Evolutionary conservation across 2,888 invertebrate genomes (phyloP), one percentile per base, ranked within the genome.

Genomic region (Drosophila emarginata): DNA sequence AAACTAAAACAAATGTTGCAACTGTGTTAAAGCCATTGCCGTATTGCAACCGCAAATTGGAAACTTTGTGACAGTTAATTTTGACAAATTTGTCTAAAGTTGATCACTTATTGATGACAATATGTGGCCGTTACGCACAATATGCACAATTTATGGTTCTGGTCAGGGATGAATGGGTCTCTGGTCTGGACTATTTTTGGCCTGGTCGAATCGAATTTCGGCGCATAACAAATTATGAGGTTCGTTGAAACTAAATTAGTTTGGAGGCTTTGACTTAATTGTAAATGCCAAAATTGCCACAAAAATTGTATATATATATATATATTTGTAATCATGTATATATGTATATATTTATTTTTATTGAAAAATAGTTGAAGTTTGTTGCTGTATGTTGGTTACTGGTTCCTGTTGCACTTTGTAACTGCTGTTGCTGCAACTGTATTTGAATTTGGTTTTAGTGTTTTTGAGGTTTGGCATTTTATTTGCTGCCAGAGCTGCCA

Each of bases 221-320:
- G 28, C 45, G 74, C 79, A 87, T 87, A 83, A 85, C 86, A 79
- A 82, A 83, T 87, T 85, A 79, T 81, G 82, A 77, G 87, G 87
- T 79, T 67, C 39, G 64, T 50, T 45, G 67, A 9, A 45, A 65
- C 69, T 58, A 85, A 87, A 76, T 85, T 79, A 77, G 85, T 80
- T 87, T 74, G 53, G 58, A 18, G 40, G 14, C 11, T 26, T 37
- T 9, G n/a, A 26, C 61, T 84, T 84, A 80, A 81, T 80, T 61
- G 68, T 61, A 74, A 83, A 66, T 64, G 64, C 56, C 70, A 63
- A 62, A 69, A 50, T 54, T 67, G 23, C 67, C 68, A 36, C 37
- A 51, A 61, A 65, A 71, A 60, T 60, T 61, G 40, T 9, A 9
- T 32, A 32, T 32, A 4, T 15, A 7, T 7, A 45, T 15, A 45